Conservation (phyloP, 2,113 vertebrate species). For the Pungitius pungitius region DNA sequence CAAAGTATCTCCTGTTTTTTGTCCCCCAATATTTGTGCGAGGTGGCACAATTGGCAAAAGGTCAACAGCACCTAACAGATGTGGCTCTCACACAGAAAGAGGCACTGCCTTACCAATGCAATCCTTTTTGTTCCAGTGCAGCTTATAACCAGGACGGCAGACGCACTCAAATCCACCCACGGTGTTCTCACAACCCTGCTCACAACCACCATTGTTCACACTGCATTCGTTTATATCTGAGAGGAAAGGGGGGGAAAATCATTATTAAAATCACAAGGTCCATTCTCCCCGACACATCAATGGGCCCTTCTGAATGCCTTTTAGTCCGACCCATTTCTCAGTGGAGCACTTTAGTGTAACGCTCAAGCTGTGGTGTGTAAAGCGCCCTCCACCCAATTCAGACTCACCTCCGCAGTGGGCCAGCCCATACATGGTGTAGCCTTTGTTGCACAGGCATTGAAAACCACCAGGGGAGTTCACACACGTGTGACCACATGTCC, state of each 20-base stretch:
- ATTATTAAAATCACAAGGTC: constrained; percentile 34
- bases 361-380: constrained; percentile 32
- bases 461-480: constrained; percentile 93
- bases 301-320: constrained; percentile 9
- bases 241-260: constrained; percentile 35
- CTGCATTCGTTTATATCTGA: constrained; percentile 96
- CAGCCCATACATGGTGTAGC: constrained; percentile 93
- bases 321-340: constrained; percentile 7
- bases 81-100: not conserved
- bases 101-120: constrained; percentile 90
- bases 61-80: constrained; percentile 5
- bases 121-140: constrained; percentile 99
- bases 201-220: constrained; percentile 93
- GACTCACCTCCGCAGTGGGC: constrained; percentile 95
- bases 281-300: not conserved
- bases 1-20: constrained; percentile 97
- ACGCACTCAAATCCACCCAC: constrained; percentile 89
- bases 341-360: constrained; percentile 22
- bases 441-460: constrained; percentile 90
- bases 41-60: constrained; percentile 22
- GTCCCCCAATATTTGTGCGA: constrained; percentile 36
- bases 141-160: constrained; percentile 88
- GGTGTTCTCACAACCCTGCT: constrained; percentile 91
- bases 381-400: constrained; percentile 10
- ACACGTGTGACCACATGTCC: constrained; percentile 95